Conservation (phyloP, 1,140 invertebrate genomes). For the Octopus bimaculoides region DNA sequence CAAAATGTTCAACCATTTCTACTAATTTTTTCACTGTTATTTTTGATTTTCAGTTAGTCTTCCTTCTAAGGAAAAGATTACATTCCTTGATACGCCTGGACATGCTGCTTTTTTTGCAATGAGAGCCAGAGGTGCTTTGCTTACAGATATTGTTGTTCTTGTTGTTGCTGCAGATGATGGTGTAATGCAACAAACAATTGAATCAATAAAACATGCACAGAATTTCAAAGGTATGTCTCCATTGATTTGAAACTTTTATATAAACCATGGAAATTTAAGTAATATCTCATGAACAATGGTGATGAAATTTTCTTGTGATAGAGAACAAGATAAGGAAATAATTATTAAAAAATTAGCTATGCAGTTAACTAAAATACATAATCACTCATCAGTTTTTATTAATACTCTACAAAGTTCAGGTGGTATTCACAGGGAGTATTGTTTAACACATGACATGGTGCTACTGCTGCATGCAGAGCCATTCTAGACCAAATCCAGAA, state of each 20-base stretch:
- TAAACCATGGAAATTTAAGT: not conserved
- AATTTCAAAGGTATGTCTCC: conserved; percentile 41
- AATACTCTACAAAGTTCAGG: too few species aligned
- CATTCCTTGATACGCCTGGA: conserved; percentile 99
- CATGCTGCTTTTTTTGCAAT: conserved; percentile 95
- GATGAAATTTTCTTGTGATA: not conserved
- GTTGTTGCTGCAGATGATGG: conserved; percentile 99
- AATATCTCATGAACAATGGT: not conserved
- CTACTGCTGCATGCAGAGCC: too few species aligned
- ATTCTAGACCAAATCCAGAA: too few species aligned
- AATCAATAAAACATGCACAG: conserved; percentile 62
- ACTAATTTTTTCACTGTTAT: not conserved
- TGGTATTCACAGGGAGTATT: too few species aligned
- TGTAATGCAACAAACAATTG: conserved; percentile 93
- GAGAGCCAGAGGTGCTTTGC: conserved; percentile 83
- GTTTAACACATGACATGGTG: too few species aligned
- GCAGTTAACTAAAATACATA: too few species aligned
- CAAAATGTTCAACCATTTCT: too few species aligned
- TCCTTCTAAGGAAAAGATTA: conserved; percentile 69
- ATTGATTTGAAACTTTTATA: conserved; percentile 27
- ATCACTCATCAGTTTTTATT: too few species aligned
- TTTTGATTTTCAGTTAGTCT: conserved; percentile 35
- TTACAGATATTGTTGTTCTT: conserved; percentile 93
- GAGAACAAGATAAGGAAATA: too few species aligned
- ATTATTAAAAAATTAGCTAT: too few species aligned